These are phyloP conservation scores for Mus musculus DNA, from an alignment of 2,113 vertebrate species.

Conservation along the genomic window DNA sequence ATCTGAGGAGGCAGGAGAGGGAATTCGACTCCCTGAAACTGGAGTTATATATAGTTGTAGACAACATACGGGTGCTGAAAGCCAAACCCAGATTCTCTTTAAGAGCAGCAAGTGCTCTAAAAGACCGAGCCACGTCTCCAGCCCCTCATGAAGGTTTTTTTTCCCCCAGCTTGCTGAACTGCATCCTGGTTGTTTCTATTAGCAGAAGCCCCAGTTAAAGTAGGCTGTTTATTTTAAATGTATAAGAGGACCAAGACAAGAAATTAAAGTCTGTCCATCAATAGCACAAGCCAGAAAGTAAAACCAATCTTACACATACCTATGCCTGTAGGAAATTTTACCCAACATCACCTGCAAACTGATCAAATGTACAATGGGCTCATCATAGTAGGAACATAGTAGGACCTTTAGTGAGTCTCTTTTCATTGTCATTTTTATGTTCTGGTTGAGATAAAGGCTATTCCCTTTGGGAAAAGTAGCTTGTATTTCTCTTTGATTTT, in stretches of 20 bases:
- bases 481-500: neutral
- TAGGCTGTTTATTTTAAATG: neutral
- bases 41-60: neutral
- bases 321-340: neutral
- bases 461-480: neutral
- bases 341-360: neutral
- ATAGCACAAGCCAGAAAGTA: neutral
- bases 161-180: neutral
- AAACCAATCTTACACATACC: rapidly evolving
- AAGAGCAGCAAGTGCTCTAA: rapidly evolving
- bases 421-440: conserved; percentile 15
- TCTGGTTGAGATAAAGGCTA: neutral
- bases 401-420: neutral
- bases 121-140: neutral
- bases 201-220: neutral
- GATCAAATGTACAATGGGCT: no score
- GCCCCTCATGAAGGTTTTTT: neutral
- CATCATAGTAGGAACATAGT: neutral
- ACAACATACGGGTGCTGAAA: neutral
- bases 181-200: no score
- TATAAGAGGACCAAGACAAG: no score
- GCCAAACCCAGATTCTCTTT: neutral
- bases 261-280: neutral
- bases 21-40: no score
- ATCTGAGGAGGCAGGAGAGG: neutral